Conservation (phyloP, 2,888 invertebrate genomes). For the Anaspis maculata region DNA sequence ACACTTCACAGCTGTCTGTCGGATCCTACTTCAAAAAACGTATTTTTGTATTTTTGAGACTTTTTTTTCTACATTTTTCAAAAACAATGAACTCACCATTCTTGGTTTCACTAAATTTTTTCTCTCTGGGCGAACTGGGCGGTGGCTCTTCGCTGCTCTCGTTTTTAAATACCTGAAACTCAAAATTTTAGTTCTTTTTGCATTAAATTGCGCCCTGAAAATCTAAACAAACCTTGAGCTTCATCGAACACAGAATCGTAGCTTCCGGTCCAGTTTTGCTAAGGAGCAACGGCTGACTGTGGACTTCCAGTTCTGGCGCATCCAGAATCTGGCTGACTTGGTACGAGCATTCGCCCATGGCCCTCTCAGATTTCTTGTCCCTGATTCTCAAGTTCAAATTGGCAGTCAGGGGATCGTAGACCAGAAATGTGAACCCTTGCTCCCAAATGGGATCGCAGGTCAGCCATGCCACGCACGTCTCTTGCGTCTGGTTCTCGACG, state of each 20-base stretch:
- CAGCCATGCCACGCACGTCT: slow-evolving; percentile 62
- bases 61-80: too few relatives aligned
- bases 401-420: slow-evolving; percentile 84
- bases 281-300: slow-evolving; percentile 68
- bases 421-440: slow-evolving; percentile 86
- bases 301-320: slow-evolving; percentile 61
- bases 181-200: too few relatives aligned
- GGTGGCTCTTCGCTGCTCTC: too few relatives aligned
- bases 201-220: too few relatives aligned
- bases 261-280: slow-evolving; percentile 70
- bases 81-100: too few relatives aligned
- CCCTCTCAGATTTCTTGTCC: slow-evolving; percentile 71
- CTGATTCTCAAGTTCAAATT: slow-evolving; percentile 71
- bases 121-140: too few relatives aligned
- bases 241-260: slow-evolving; percentile 67
- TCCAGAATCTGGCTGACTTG: slow-evolving; percentile 60
- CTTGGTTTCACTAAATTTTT: too few relatives aligned
- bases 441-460: slow-evolving; percentile 90
- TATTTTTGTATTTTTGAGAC: too few relatives aligned
- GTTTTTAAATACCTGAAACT: too few relatives aligned
- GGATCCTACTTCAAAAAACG: too few relatives aligned
- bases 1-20: too few relatives aligned
- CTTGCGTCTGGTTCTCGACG: slow-evolving; percentile 67
- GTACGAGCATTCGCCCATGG: slow-evolving; percentile 64
- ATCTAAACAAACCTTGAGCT: slow-evolving; percentile 70